phyloP scores from a whole-genome alignment of 2,113 vertebrate species.

The Panthera leo region DNA sequence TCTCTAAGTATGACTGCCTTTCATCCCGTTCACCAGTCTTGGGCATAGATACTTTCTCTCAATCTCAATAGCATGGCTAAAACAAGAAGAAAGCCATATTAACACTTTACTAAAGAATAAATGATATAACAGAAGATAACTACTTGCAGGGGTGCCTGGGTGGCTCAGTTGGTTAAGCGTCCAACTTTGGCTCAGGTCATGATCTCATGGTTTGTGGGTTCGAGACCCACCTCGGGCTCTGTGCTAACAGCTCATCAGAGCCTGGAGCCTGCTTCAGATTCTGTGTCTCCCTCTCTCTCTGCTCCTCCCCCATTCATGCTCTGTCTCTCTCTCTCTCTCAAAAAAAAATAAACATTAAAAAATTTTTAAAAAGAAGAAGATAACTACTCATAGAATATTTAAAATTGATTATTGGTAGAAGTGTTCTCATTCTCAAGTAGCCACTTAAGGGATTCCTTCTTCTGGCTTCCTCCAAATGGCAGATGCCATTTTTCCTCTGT shows the following conservation, averaged over 20 bases:
- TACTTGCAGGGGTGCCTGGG: neutral
- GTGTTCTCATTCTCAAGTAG: neutral
- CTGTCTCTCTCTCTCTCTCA: too few species aligned
- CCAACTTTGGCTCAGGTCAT: too few species aligned
- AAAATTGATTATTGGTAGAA: neutral
- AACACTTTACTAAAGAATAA: neutral
- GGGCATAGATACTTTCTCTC: neutral
- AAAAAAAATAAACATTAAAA: too few species aligned
- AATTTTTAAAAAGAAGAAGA: neutral
- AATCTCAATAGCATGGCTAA: neutral
- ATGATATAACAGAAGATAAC: neutral
- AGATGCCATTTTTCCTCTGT: neutral
- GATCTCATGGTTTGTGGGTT: too few species aligned
- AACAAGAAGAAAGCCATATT: neutral
- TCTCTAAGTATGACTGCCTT: neutral
- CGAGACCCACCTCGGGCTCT: too few species aligned
- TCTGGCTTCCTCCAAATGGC: neutral
- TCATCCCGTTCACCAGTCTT: neutral
- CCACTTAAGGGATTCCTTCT: neutral
- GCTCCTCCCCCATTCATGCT: too few species aligned
- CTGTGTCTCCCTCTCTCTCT: too few species aligned
- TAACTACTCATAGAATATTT: neutral
- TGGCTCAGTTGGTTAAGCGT: too few species aligned
- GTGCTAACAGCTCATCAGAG: too few species aligned
- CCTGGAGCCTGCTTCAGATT: too few species aligned